These are phyloP conservation scores for Nesogale talazaci DNA, from an alignment of 2,113 vertebrate genomes.

Conservation along the genomic window DNA sequence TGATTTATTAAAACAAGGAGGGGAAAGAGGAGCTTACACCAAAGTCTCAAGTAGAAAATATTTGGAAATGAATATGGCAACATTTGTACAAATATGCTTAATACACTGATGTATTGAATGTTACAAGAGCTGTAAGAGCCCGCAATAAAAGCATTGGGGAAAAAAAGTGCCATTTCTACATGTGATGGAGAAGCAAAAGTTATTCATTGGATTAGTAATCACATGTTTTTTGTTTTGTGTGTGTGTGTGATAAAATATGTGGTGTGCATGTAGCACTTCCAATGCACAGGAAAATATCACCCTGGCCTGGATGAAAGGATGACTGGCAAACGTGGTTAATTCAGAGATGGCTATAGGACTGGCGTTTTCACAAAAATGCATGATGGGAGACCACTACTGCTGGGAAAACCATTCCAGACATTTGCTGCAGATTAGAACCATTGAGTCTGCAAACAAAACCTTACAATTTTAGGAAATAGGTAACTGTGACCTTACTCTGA, in stretches of 20 bases:
- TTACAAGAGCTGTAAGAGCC: too few species aligned
- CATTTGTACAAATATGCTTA: too few species aligned
- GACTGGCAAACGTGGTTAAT: neutral
- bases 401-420: neutral
- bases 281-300: neutral
- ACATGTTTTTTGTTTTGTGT: neutral
- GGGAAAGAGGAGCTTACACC: too few species aligned
- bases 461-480: constrained; percentile 51
- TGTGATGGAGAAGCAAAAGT: neutral
- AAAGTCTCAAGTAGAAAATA: too few species aligned
- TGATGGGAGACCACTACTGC: neutral
- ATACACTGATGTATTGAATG: too few species aligned
- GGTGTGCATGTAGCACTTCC: neutral
- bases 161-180: too few species aligned
- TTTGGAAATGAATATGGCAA: too few species aligned
- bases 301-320: neutral
- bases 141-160: too few species aligned
- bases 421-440: neutral
- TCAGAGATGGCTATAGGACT: neutral
- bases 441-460: constrained; percentile 6
- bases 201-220: neutral
- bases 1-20: too few species aligned
- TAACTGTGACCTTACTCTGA: neutral
- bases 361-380: constrained; percentile 33
- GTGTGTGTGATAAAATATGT: neutral